These are phyloP conservation scores for Agriopis aurantiaria DNA, from an alignment of 2,888 invertebrate genomes.

Conservation along the genomic window DNA sequence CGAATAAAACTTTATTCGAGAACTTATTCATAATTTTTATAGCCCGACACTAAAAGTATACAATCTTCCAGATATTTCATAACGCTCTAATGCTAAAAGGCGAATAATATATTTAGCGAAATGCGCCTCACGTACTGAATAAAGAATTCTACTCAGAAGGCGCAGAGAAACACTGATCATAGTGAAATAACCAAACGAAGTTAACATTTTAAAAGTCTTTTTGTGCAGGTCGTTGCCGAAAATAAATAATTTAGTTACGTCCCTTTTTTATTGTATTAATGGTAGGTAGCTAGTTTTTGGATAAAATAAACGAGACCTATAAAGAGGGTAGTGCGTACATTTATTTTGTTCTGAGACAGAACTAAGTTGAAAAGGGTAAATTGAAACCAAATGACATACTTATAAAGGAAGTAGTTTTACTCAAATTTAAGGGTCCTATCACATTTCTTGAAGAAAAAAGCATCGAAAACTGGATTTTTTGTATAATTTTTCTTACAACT, in stretches of 20 bases:
- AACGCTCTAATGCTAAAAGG: neutral
- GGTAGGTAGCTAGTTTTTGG: too few species aligned
- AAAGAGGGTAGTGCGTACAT: neutral
- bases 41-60: neutral
- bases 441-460: too few species aligned
- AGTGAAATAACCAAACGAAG: conserved; percentile 6
- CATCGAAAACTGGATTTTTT: too few species aligned
- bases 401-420: too few species aligned
- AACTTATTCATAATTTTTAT: too few species aligned
- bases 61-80: neutral
- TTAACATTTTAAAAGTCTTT: conserved; percentile 20
- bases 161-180: conserved; percentile 8
- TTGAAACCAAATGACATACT: too few species aligned
- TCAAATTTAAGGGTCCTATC: too few species aligned
- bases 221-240: conserved; percentile 1
- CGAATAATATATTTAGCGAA: neutral
- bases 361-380: too few species aligned
- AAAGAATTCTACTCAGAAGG: neutral
- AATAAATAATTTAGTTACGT: conserved; percentile 7
- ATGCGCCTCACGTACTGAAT: conserved; percentile 7
- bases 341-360: neutral
- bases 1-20: too few species aligned
- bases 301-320: neutral
- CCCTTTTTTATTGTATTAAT: too few species aligned
- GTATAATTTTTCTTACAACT: too few species aligned